phyloP scores from a whole-genome alignment of 2,113 vertebrate genomes.

The Panthera leo region DNA sequence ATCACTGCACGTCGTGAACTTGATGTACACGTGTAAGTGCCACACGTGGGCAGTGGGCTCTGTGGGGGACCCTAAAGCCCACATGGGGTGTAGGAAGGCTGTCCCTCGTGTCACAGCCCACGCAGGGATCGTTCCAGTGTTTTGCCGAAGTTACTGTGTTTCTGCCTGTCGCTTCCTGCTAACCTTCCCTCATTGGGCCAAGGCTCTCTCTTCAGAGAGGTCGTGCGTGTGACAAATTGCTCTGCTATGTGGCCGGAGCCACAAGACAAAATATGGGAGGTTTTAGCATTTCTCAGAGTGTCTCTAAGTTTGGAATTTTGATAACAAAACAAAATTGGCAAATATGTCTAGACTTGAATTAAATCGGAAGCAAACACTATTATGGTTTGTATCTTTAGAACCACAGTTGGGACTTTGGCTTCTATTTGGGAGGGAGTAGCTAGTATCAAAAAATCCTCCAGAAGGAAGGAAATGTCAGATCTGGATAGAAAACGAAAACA shows the following conservation, averaged over 20 bases:
- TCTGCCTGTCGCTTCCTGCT: not conserved
- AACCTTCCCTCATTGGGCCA: not conserved
- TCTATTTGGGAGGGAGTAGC: not conserved
- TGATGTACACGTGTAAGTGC: not conserved
- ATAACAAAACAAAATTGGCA: not conserved
- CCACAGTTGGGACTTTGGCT: not conserved
- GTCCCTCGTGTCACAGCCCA: not conserved
- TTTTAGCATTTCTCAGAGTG: not conserved
- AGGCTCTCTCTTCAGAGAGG: not conserved
- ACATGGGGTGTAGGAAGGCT: fast-evolving
- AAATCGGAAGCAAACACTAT: not conserved
- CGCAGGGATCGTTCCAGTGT: not conserved
- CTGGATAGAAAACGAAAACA: not conserved
- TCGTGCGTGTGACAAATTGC: not conserved
- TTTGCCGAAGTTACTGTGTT: not conserved
- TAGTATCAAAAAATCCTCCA: not conserved
- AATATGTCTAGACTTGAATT: not conserved
- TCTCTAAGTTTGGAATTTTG: not conserved
- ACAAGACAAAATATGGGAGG: not conserved
- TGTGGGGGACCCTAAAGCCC: fast-evolving
- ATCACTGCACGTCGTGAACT: not conserved
- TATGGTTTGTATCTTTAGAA: not conserved
- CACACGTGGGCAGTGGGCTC: not conserved
- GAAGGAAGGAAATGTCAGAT: not conserved
- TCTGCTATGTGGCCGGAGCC: not conserved